Conservation (phyloP, 2,888 invertebrate species). For the Eledona agricola region DNA sequence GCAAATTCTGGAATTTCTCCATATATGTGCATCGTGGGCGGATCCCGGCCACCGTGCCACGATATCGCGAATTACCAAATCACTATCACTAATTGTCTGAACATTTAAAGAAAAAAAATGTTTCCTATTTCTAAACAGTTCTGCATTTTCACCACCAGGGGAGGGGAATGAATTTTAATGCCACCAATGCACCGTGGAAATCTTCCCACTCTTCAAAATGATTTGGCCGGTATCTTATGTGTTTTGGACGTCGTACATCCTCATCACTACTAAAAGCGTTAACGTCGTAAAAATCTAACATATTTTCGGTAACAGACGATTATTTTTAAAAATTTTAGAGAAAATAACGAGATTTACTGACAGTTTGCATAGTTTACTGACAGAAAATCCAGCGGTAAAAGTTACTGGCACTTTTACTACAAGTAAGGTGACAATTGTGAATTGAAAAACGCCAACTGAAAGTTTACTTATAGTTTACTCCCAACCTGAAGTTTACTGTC, state of each 20-base stretch:
- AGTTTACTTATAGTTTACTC: too few relatives aligned
- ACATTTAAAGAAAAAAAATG: constrained; percentile 50
- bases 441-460: too few relatives aligned
- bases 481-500: too few relatives aligned
- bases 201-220: constrained; percentile 13
- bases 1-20: constrained; percentile 14
- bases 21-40: constrained; percentile 45
- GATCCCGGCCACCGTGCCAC: constrained; percentile 48
- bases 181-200: constrained; percentile 40
- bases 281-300: neutral
- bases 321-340: too few relatives aligned
- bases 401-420: too few relatives aligned
- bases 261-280: constrained; percentile 16
- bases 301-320: neutral
- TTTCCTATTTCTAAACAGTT: constrained; percentile 45
- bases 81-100: constrained; percentile 44
- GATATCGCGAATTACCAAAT: constrained; percentile 34
- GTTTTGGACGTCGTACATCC: constrained; percentile 4
- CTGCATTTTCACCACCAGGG: constrained; percentile 45
- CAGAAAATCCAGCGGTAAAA: too few relatives aligned
- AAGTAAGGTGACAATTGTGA: too few relatives aligned
- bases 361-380: too few relatives aligned
- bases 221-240: constrained; percentile 2
- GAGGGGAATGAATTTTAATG: constrained; percentile 46
- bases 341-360: too few relatives aligned